Evolutionary conservation across 2,888 invertebrate genomes (phyloP).

Genomic region (Polydesmus complanatus): DNA sequence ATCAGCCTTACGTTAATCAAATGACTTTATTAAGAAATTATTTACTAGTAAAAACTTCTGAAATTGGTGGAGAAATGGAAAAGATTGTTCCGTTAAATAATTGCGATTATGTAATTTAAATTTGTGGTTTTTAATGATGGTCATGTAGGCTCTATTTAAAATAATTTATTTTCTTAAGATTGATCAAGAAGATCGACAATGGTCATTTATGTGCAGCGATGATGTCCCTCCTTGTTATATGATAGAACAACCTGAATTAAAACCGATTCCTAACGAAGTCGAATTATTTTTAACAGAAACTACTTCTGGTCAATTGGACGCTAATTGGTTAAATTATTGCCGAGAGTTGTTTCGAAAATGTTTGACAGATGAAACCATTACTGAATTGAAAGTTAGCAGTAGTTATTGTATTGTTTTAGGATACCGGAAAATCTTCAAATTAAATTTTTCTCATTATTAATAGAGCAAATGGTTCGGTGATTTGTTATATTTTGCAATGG

Average conservation of each 20-base stretch:
- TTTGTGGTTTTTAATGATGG: not conserved
- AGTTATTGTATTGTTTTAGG: not conserved
- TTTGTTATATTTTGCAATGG: slow-evolving; percentile 3
- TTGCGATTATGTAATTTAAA: not conserved
- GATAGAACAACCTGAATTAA: not conserved
- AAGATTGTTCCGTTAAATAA: slow-evolving; percentile 1
- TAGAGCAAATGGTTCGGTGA: slow-evolving; percentile 7
- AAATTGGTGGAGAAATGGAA: slow-evolving; percentile 7
- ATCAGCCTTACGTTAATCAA: not conserved
- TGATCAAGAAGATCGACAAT: not conserved
- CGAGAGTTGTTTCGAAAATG: slow-evolving; percentile 4
- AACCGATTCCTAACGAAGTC: not conserved
- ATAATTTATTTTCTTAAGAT: no score
- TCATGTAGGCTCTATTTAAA: no score
- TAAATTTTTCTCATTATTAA: no score
- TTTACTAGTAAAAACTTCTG: slow-evolving; percentile 4
- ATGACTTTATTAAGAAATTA: not conserved
- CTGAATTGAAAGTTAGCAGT: not conserved
- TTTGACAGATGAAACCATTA: not conserved
- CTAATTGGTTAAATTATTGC: slow-evolving; percentile 7
- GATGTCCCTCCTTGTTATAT: not conserved
- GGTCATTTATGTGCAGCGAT: not conserved
- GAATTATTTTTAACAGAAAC: slow-evolving; percentile 6
- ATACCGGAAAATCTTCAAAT: no score
- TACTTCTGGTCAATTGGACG: slow-evolving; percentile 1